Evolutionary conservation across 2,797 vertebrate species (phyloP).

Genomic region (Yasuhikotakia modesta): DNA sequence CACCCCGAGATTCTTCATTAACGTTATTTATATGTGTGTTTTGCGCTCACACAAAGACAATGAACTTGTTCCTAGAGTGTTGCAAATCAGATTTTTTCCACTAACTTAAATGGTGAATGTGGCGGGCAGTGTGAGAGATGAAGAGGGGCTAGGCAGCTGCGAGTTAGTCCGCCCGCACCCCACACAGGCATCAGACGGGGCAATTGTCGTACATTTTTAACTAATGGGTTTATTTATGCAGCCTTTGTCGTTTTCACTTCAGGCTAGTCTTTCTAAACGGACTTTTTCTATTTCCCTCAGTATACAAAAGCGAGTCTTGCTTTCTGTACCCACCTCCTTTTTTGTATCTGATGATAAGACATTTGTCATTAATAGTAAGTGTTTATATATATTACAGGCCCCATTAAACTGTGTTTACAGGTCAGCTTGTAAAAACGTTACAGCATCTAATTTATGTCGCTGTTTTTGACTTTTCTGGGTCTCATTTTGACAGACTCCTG

Average conservation of each 20-base stretch:
- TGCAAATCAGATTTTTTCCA: slow-evolving; percentile 89
- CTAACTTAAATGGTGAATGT: slow-evolving; percentile 78
- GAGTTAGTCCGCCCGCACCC: slow-evolving; percentile 56
- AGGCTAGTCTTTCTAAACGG: slow-evolving; percentile 47
- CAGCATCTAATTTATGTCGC: slow-evolving; percentile 26
- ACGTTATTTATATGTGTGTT: slow-evolving; percentile 84
- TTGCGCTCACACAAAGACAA: slow-evolving; percentile 85
- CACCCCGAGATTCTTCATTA: slow-evolving; percentile 79
- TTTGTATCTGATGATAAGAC: slow-evolving; percentile 30
- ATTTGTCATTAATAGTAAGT: slow-evolving; percentile 40
- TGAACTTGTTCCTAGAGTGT: slow-evolving; percentile 89
- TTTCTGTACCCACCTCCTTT: background rate
- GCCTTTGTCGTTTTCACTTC: slow-evolving; percentile 56
- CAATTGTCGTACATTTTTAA: slow-evolving; percentile 65
- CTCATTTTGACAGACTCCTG: slow-evolving; percentile 47
- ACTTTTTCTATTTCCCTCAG: slow-evolving; percentile 30
- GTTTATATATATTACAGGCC: background rate
- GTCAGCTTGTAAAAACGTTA: slow-evolving; percentile 5
- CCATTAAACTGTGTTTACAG: slow-evolving; percentile 9
- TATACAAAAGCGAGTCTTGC: slow-evolving; percentile 18
- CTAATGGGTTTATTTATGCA: slow-evolving; percentile 64
- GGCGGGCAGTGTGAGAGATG: slow-evolving; percentile 67
- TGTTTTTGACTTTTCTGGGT: background rate
- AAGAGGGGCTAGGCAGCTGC: slow-evolving; percentile 73
- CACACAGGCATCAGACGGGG: slow-evolving; percentile 62